Conservation (phyloP, 1,140 invertebrate species). For the Zaprionus kolodkinae region DNA sequence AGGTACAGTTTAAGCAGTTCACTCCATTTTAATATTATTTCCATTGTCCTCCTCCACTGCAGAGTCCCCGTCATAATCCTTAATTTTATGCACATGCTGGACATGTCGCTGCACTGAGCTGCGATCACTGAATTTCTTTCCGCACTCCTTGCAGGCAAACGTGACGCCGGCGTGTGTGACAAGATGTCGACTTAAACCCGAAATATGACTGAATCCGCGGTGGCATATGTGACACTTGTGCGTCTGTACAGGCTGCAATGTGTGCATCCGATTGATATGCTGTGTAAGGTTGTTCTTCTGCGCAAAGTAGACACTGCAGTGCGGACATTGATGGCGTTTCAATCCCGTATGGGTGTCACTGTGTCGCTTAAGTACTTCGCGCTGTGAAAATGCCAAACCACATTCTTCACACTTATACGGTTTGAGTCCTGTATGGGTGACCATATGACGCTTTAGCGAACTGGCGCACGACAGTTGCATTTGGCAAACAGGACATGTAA, state of each 20-base stretch:
- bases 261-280: conserved; percentile 87
- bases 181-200: conserved; percentile 89
- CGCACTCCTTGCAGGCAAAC: conserved; percentile 88
- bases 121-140: conserved; percentile 89
- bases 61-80: conserved; percentile 15
- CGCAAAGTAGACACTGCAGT: conserved; percentile 90
- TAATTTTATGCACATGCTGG: conserved; percentile 59
- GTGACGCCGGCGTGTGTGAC: conserved; percentile 88
- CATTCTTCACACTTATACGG: conserved; percentile 91
- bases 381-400: conserved; percentile 89
- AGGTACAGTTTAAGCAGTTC: background rate
- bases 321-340: conserved; percentile 91
- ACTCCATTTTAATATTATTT: conserved; percentile 38
- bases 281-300: conserved; percentile 88
- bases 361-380: conserved; percentile 92
- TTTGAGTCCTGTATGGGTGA: conserved; percentile 91
- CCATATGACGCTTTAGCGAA: conserved; percentile 90
- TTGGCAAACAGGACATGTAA: conserved; percentile 88
- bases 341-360: conserved; percentile 93
- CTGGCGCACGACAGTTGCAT: conserved; percentile 92
- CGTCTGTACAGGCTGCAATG: conserved; percentile 86
- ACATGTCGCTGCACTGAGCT: conserved; percentile 88
- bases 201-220: conserved; percentile 85
- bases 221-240: conserved; percentile 89
- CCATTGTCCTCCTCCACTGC: conserved; percentile 43